Conservation (phyloP, 2,113 vertebrate species). For the Tricholaema leucomelas region DNA sequence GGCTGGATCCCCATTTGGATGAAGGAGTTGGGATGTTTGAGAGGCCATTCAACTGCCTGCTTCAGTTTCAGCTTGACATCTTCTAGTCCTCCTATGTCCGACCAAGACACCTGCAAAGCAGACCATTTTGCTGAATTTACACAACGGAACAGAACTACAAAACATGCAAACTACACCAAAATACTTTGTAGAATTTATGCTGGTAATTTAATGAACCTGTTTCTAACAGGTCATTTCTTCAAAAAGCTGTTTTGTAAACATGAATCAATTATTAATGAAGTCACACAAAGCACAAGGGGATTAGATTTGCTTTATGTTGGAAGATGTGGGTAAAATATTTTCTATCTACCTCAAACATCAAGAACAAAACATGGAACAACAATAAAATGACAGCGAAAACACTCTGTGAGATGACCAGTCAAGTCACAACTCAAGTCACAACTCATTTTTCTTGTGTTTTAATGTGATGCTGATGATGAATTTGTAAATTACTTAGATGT, state of each 20-base stretch:
- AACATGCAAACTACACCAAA: background rate
- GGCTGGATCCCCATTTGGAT: constrained; percentile 90
- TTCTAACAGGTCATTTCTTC: background rate
- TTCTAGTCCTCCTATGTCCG: constrained; percentile 95
- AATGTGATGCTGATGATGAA: background rate
- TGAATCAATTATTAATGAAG: background rate
- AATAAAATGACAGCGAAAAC: background rate
- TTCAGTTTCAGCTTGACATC: constrained; percentile 92
- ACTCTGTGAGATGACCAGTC: background rate
- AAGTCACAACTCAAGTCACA: background rate
- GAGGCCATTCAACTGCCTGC: constrained; percentile 96
- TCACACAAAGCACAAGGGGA: background rate
- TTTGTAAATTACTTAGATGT: background rate
- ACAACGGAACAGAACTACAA: background rate
- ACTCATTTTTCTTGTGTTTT: background rate
- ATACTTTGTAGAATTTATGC: rapidly evolving
- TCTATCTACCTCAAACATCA: background rate
- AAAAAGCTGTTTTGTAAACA: background rate
- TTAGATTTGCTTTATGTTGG: background rate
- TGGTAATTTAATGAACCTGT: background rate
- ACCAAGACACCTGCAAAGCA: constrained; percentile 87
- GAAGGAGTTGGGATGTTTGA: constrained; percentile 91
- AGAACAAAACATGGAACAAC: background rate
- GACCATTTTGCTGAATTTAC: background rate
- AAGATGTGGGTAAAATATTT: background rate